Conservation (phyloP, 1,140 invertebrate genomes). For the Leptinotarsa lineolata region DNA sequence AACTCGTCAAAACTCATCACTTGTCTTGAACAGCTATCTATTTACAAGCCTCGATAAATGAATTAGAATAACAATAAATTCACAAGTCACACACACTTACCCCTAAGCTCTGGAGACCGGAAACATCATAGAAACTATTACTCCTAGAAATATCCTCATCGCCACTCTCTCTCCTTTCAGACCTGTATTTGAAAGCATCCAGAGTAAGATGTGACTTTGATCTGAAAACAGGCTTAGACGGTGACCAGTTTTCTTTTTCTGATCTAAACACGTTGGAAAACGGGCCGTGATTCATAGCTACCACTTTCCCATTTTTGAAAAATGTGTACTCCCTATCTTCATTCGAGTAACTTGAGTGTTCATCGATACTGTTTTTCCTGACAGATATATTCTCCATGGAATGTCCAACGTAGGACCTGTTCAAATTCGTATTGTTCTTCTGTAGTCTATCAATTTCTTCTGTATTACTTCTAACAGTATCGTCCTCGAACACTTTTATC, state of each 20-base stretch:
- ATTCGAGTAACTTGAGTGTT: neutral
- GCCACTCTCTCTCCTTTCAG: conserved; percentile 23
- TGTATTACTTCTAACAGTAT: conserved; percentile 52
- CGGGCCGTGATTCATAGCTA: conserved; percentile 5
- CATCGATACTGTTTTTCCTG: conserved; percentile 30
- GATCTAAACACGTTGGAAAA: conserved; percentile 41
- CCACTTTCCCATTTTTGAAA: conserved; percentile 18
- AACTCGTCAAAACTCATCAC: too few species aligned
- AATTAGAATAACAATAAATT: too few species aligned
- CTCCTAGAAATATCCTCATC: conserved; percentile 41
- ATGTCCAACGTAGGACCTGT: conserved; percentile 10
- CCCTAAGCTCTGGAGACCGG: conserved; percentile 55
- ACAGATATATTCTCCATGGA: conserved; percentile 43
- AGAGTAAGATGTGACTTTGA: conserved; percentile 54
- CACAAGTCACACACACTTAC: conserved; percentile 41
- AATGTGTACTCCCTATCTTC: conserved; percentile 29
- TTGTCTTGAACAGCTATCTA: too few species aligned
- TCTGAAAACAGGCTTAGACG: conserved; percentile 49
- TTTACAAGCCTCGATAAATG: too few species aligned
- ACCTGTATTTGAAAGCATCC: conserved; percentile 41
- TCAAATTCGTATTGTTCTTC: conserved; percentile 10
- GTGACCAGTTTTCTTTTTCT: conserved; percentile 42
- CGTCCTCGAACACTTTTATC: conserved; percentile 56
- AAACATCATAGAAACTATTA: conserved; percentile 53
- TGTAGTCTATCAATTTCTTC: neutral